Base-by-base conservation (phyloP, 1,140 invertebrate species). In the Drosophila mayri region DNA sequence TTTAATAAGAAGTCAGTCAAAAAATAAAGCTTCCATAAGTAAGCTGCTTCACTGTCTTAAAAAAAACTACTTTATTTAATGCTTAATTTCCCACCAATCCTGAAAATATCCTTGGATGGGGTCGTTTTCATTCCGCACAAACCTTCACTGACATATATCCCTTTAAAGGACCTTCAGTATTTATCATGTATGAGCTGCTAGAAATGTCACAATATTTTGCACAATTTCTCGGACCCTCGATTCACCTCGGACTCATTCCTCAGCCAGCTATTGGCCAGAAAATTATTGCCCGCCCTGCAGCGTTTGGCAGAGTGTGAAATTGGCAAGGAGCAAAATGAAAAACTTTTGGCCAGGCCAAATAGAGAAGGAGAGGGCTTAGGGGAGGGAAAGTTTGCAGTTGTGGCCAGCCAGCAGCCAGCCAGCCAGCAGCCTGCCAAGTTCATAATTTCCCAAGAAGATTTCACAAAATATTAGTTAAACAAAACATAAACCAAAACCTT, bases 291-390 rank as follows among this genome's bases (percentile, higher is more conserved):
- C 58, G 55, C 72, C 83, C 83, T 77, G 84, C 80, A 84, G 83
- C 84, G 81, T 84, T 90, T 87, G 84, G 80, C 85, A 87, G 84
- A 87, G 84, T 87, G 84, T 87, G 84, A 87, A 87, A 87, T 87
- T 87, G 85, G 85, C 84, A 87, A 81, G 66, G 85, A 70, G 84
- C 68, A 80, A 78, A 88, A 87, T 88, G 86, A 87, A 86, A 86
- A 86, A 86, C 79, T 86, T 86, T 86, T 74, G 82, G 74, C 73
- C 63, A 72, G 30, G 18, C 44, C 44, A 32, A 57, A 35, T 5
- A 4, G 22, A 44, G 49, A 11, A 9, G 25, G 9, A 4, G 28
- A 7, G 28, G 14, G 7, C 18, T 11, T 30, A 1, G 28, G 40
- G 20, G 14, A 22, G n/a, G 20, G 37, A 52, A 63, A 54, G 47